Evolutionary conservation across 2,797 vertebrate species (phyloP).

Genomic region (Pseudochaenichthys georgianus): DNA sequence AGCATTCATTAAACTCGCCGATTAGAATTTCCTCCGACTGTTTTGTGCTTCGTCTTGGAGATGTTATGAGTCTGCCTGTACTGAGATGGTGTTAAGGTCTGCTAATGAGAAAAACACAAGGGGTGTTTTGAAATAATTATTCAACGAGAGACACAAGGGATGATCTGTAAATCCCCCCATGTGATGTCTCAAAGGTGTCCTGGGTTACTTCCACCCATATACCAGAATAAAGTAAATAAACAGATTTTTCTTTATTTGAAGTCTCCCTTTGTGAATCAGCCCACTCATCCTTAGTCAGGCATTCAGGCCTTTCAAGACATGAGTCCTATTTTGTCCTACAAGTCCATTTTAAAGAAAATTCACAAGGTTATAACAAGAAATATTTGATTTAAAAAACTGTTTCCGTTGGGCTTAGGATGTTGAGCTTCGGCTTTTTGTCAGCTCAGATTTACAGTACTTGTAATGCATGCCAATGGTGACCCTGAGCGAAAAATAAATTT

Average conservation of each 20-base stretch:
- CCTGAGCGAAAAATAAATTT: not conserved
- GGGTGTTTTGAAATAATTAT: constrained; percentile 44
- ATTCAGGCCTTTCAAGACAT: constrained; percentile 11
- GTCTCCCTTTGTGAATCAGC: constrained; percentile 16
- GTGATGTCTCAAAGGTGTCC: constrained; percentile 15
- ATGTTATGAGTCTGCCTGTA: constrained; percentile 35
- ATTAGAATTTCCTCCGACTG: constrained; percentile 46
- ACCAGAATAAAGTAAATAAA: constrained; percentile 38
- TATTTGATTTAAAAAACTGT: not conserved
- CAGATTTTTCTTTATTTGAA: constrained; percentile 27
- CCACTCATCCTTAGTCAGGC: constrained; percentile 28
- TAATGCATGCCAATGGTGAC: not conserved
- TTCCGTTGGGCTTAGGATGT: not conserved
- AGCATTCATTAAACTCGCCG: constrained; percentile 53
- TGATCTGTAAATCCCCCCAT: constrained; percentile 33
- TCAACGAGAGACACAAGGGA: constrained; percentile 24
- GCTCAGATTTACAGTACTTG: not conserved
- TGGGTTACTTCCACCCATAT: constrained; percentile 22
- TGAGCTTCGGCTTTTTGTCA: not conserved
- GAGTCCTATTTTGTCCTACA: not conserved
- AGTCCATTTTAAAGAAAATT: not conserved
- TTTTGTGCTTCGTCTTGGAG: constrained; percentile 21
- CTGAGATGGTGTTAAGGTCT: constrained; percentile 24
- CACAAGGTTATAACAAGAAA: not conserved
- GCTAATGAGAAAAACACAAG: constrained; percentile 53